A percentile compares a stretch with the other conserved stretches of the same genome.
Evolutionary conservation across 2,888 invertebrate species (phyloP).

Genomic region (Lasioglossum malachurum): DNA sequence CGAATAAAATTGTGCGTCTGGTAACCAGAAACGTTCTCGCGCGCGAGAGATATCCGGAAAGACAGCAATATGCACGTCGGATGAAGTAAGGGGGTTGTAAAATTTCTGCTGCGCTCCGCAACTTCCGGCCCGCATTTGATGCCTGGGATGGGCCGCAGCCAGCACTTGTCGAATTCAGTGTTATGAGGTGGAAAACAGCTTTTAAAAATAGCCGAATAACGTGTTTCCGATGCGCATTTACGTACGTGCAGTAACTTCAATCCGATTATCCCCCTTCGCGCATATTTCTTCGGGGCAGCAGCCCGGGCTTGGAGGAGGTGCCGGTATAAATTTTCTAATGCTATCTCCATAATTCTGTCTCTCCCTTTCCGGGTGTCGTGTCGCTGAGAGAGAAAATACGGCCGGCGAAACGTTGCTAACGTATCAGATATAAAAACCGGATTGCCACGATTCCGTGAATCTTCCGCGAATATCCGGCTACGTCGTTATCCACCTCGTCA

Average conservation of each 20-base stretch:
- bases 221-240: conserved; percentile 61
- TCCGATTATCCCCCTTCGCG: conserved; percentile 50
- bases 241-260: conserved; percentile 58
- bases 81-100: conserved; percentile 55
- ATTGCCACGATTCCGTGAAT: conserved; percentile 5
- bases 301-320: conserved; percentile 18
- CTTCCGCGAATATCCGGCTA: conserved; percentile 1
- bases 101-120: conserved; percentile 61
- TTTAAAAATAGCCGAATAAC: conserved; percentile 65
- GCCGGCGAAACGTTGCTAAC: conserved; percentile 23
- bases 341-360: conserved; percentile 53
- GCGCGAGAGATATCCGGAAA: conserved; percentile 24
- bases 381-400: conserved; percentile 31
- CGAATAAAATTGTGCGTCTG: conserved; percentile 32
- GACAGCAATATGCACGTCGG: conserved; percentile 42
- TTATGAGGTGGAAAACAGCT: conserved; percentile 68
- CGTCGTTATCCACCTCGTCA: not conserved
- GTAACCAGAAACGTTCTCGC: conserved; percentile 31
- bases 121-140: conserved; percentile 51
- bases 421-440: conserved; percentile 19
- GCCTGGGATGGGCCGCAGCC: conserved; percentile 31
- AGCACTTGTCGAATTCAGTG: conserved; percentile 64
- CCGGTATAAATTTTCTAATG: conserved; percentile 61
- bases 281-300: conserved; percentile 51
- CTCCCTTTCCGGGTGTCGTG: conserved; percentile 4